Base-by-base conservation (phyloP, 2,113 vertebrate species). In the Melanocharis versteri region DNA sequence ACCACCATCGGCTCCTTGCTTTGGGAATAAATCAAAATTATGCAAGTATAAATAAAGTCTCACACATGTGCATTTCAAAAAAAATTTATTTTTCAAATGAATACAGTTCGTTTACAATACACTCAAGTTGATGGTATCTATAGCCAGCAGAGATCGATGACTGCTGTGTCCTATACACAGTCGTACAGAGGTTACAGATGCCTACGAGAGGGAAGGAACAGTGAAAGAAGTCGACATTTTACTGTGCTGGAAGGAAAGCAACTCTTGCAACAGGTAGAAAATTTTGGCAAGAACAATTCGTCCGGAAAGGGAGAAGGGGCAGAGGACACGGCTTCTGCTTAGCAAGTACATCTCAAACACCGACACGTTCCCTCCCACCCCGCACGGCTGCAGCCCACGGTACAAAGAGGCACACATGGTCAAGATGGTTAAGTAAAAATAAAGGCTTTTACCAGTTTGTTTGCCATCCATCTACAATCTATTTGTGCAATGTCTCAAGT, bases 371-470 rank as follows among this genome's bases (percentile, higher is more conserved):
- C 93, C 93, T 90, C 94, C 85, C 81, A 54, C 84, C 95, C 76
- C 66, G 9, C 96, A 94, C 6, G 94, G 95, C 66, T 70, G 87
- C 96, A 97, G 96, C 96, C 97, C 96, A 96, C 91, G 86, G 80
- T 97, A 98, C 97, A 97, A 97, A 97, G 95, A 98, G 98, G 98
- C 98, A 98, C 98, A 97, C 98, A 94, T 48, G 98, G 98, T 98
- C 95, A 92, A 97, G 96, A 97, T 95, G 97, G 94, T 82, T 97
- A 83, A 96, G 97, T 93, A 97, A 97, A 97, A 96, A 97, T 96
- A 95, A 98, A 98, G 97, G 98, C 97, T 96, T 94, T 93, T 79
- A 93, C 89, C 91, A 93, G 90, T 87, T 91, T 54, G 84, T 77
- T 92, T 87, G 89, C 91, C 93, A 93, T 90, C 95, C 87, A 31